Evolutionary conservation across 2,797 vertebrate species (phyloP), one percentile per base, ranked within the genome.

Genomic region (Paramormyrops hopkinsi): DNA sequence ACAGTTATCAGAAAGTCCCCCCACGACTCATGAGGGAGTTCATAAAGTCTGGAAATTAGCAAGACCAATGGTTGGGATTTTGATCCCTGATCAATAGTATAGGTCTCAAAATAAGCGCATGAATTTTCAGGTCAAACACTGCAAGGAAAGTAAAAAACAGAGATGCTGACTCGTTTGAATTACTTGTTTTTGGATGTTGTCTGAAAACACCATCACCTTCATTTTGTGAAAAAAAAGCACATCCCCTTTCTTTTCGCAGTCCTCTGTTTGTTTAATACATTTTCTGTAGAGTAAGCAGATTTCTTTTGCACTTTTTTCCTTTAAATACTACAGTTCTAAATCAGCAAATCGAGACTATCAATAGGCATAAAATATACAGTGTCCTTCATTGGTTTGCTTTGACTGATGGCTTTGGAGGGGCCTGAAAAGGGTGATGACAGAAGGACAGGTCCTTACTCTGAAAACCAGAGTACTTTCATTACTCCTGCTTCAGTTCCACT

Each of bases 21-120:
- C 92, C 90, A 91, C 44, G 91, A 91, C 92, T 90, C 25, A 92
- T 92, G 88, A 94, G 92, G 88, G 89, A 91, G 93, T 91, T 90
- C 79, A 76, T 44, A 90, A 92, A 89, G 25, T 53, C 73, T 46
- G 79, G 88, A 86, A 88, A 88, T 92, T 90, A 93, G 91, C 92
- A 62, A 22, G 87, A 91, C 76, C 88, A 22, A 89, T 56, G 89
- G 86, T 50, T 54, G 88, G 87, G 91, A 33, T 89, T 90, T 33
- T 89, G 59, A 51, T 88, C 89, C 91, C 91, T 76, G 51, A 56
- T 91, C 11, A 51, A 17, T 17, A 54, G 22, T 37, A 12, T 17
- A 54, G 22, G 17, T 17, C 37, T n/a, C 17, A 79, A 53, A 54
- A 86, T 33, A 54, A 54, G 48, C 22, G 3, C 29, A 6, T 17